Base-by-base conservation (phyloP, 2,797 vertebrate species). In the Paedocypris micromegethes region DNA sequence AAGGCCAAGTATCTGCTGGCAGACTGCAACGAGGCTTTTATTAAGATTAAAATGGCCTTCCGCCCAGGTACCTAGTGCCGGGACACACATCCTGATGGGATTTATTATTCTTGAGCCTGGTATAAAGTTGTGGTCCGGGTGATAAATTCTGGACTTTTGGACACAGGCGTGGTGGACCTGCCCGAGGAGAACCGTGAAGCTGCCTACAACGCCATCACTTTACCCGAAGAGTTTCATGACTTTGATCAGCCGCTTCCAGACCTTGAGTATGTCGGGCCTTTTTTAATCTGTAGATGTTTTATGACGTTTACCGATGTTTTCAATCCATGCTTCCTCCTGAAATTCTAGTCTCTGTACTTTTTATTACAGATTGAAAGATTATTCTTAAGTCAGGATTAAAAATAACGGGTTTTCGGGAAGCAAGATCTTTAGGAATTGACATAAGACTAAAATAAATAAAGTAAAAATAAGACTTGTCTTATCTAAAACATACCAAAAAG, bases 1-100 rank as follows among this genome's bases (percentile, higher is more conserved):
- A 99, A 99, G 89, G 97, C 97, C 72, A 99, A 98, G 68, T 99
- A 99, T 2, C 94, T 99, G 74, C 93, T 99, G 79, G 97, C 97
- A 78, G 97, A 99, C 83, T 99, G 97, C 85, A 99, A 99, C 81
- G 97, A 99, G 84, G 97, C 97, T 44, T 99, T 99, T 82, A 98
- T 99, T 83, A 99, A 99, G 87, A 99, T 99, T 86, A 99, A 99
- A 86, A 99, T 99, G 97, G 97, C 97, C 83, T 99, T 99, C 82
- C 92, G 97, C 75, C 97, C 96, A 90, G 97, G 97, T 98, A 89
- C 67, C 51, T 6, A 58, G 40, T 50, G 68, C 8, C 39, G 49
- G 3, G n/a, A 42, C 40, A 23, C 39, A 9, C 41, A 45, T 5
- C 9, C 50, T 9, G 42, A 45, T 9, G 43, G 4, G 39, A 41